These are phyloP conservation scores for Phrynosoma blainvillii DNA, from an alignment of 2,113 vertebrate genomes.

Conservation along the genomic window DNA sequence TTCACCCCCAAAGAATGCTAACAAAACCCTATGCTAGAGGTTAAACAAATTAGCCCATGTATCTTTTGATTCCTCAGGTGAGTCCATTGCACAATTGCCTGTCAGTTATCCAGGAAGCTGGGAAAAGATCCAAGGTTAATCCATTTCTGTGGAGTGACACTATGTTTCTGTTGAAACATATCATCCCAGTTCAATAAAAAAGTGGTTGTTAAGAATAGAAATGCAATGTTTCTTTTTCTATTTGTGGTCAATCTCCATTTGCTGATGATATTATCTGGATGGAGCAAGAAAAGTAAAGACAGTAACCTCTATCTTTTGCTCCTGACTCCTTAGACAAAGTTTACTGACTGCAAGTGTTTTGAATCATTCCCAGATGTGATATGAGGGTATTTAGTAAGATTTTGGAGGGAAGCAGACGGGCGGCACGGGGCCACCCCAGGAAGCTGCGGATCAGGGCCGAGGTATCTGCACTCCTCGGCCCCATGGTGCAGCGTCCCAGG, in stretches of 20 bases:
- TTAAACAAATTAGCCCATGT: constrained; percentile 24
- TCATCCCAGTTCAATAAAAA: background rate
- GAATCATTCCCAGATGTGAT: background rate
- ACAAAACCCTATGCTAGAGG: background rate
- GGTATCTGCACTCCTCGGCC: no score
- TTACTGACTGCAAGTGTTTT: background rate
- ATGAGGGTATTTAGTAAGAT: no score
- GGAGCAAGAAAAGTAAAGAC: background rate
- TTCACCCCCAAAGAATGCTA: constrained; percentile 27
- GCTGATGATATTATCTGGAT: background rate
- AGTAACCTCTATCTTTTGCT: background rate
- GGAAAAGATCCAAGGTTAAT: constrained; percentile 14
- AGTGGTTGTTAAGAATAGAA: background rate
- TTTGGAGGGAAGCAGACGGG: no score
- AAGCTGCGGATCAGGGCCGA: no score
- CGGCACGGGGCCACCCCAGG: no score
- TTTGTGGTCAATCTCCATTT: background rate
- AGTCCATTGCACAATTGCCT: constrained; percentile 7
- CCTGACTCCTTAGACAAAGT: background rate
- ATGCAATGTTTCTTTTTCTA: constrained; percentile 7
- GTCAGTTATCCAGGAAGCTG: background rate
- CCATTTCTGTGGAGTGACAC: background rate
- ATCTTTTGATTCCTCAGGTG: constrained; percentile 18
- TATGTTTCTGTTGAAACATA: background rate
- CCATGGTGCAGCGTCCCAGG: no score